These are phyloP conservation scores for Amphiprion percula DNA, from an alignment of 2,113 vertebrate genomes.

Conservation along the genomic window DNA sequence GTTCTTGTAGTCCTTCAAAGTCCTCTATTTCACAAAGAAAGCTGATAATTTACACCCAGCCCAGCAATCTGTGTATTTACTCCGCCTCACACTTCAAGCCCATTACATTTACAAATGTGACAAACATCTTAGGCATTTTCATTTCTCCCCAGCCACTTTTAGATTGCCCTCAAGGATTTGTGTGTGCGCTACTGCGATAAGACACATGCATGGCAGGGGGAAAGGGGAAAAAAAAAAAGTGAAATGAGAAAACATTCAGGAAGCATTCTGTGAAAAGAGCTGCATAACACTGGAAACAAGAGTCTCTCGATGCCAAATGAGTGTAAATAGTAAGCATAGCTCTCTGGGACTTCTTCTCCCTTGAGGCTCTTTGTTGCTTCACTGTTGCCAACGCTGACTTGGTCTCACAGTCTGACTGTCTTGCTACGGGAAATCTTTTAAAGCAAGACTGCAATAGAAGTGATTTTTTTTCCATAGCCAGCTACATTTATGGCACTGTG, in stretches of 20 bases:
- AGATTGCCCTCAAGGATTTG: constrained; percentile 46
- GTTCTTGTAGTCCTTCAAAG: constrained; percentile 14
- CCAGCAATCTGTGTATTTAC: constrained; percentile 39
- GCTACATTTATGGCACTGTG: constrained; percentile 3
- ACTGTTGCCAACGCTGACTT: constrained; percentile 34
- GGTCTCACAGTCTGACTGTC: constrained; percentile 31
- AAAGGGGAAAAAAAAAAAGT: not conserved
- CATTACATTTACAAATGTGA: constrained; percentile 50
- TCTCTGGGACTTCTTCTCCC: constrained; percentile 58
- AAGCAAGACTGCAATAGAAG: constrained; percentile 31
- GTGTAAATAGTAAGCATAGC: constrained; percentile 50
- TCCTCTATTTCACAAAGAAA: constrained; percentile 39
- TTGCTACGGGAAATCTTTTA: constrained; percentile 10
- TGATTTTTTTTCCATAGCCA: constrained; percentile 15
- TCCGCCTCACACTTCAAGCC: constrained; percentile 36
- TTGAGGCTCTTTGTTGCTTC: constrained; percentile 42
- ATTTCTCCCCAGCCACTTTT: constrained; percentile 40
- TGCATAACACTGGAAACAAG: constrained; percentile 26
- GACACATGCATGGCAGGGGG: not conserved
- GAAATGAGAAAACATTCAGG: constrained; percentile 16
- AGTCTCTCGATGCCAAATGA: constrained; percentile 43
- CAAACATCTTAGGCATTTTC: constrained; percentile 49
- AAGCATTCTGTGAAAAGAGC: constrained; percentile 23
- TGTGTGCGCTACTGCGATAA: constrained; percentile 48
- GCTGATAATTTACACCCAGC: constrained; percentile 42